Percentiles rank a stretch among this genome's conserved stretches.
These are phyloP conservation scores for Pachypeltis micranthus DNA, from an alignment of 1,140 invertebrate genomes.

Conservation along the genomic window DNA sequence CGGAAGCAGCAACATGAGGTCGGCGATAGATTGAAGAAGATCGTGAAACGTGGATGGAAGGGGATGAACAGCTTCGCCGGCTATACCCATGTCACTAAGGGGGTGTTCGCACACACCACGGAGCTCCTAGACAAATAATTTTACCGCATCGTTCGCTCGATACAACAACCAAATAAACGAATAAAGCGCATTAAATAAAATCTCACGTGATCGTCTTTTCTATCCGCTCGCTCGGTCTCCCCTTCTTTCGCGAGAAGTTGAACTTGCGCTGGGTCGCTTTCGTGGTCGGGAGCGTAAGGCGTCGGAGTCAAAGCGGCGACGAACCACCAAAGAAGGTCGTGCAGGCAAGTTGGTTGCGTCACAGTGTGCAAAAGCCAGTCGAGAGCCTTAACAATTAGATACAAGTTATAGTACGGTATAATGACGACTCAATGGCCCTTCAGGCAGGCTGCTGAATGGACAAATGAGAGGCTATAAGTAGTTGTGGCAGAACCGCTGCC, in stretches of 20 bases:
- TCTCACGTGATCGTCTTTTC: slow-evolving; percentile 43
- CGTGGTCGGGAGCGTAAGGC: slow-evolving; percentile 16
- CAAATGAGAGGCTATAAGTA: too few relatives aligned
- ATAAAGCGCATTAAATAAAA: neutral
- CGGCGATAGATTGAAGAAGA: slow-evolving; percentile 80
- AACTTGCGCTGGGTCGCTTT: slow-evolving; percentile 30
- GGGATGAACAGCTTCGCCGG: slow-evolving; percentile 64
- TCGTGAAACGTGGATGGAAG: slow-evolving; percentile 74
- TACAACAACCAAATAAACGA: neutral
- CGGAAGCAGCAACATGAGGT: slow-evolving; percentile 81
- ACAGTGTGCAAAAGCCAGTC: slow-evolving; percentile 90
- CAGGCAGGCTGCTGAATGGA: too few relatives aligned
- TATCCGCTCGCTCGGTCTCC: slow-evolving; percentile 41
- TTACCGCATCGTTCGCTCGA: neutral
- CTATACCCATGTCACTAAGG: slow-evolving; percentile 63
- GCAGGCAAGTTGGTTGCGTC: slow-evolving; percentile 77
- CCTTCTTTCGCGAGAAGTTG: slow-evolving; percentile 29
- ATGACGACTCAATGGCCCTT: too few relatives aligned
- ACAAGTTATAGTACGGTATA: too few relatives aligned
- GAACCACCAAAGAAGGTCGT: slow-evolving; percentile 94
- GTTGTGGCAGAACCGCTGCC: too few relatives aligned
- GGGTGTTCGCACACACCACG: slow-evolving; percentile 65
- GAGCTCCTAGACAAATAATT: slow-evolving; percentile 36
- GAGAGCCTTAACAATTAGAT: slow-evolving; percentile 59
- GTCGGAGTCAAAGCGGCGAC: slow-evolving; percentile 51